A percentile compares a stretch with the other conserved stretches of the same genome.
Evolutionary conservation across 2,888 invertebrate species (phyloP).

Genomic region (Caenorhabditis sp.): DNA sequence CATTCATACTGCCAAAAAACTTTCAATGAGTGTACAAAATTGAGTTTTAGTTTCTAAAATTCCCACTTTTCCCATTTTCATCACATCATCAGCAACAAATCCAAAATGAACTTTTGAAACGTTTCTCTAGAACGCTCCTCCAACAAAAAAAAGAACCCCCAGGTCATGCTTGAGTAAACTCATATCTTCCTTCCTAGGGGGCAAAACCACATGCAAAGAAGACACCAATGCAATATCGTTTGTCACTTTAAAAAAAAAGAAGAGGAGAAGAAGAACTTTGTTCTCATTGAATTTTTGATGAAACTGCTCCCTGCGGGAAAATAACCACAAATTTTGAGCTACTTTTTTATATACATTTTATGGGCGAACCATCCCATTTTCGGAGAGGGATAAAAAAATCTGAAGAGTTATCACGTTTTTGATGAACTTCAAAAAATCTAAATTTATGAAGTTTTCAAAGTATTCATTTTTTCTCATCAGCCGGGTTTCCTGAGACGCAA

Average conservation of each 20-base stretch:
- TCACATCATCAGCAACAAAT: neutral
- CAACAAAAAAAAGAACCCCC: constrained; percentile 15
- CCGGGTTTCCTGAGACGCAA: no score
- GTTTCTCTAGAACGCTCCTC: neutral
- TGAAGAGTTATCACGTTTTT: constrained; percentile 10
- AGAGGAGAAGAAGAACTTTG: constrained; percentile 32
- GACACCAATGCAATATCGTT: constrained; percentile 34
- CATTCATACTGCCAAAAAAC: no score
- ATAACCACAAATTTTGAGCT: constrained; percentile 16
- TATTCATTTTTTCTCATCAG: no score
- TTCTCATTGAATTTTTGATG: constrained; percentile 46
- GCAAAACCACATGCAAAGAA: constrained; percentile 15
- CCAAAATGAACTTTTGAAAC: neutral
- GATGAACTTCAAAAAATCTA: neutral
- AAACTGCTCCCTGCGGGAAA: constrained; percentile 32
- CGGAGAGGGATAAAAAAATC: neutral
- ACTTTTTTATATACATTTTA: constrained; percentile 7
- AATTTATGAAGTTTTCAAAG: no score
- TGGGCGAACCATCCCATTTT: neutral
- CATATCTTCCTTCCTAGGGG: constrained; percentile 3
- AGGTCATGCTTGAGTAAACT: constrained; percentile 27
- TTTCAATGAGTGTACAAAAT: no score
- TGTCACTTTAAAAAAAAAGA: constrained; percentile 20
- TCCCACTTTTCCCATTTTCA: neutral
- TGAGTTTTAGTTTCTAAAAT: no score